Evolutionary conservation across 2,797 vertebrate species (phyloP).

Genomic region (Fistularia commersonii): DNA sequence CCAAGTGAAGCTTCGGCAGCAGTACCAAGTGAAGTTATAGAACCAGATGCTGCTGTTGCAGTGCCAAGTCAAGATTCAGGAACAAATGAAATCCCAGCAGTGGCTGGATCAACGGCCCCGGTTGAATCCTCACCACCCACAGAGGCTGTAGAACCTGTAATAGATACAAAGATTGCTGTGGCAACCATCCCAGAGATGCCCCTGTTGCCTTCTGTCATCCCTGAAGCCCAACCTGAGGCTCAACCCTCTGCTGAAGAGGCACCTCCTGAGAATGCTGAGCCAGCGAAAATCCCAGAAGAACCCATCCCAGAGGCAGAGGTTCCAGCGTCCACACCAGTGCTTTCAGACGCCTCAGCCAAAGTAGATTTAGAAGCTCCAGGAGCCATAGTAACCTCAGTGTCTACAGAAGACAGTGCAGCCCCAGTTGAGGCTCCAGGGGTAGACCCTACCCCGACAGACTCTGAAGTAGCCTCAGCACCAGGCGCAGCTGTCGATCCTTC

Average conservation of each 20-base stretch:
- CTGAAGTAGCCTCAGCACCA: slow-evolving; percentile 18
- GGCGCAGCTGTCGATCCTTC: slow-evolving; percentile 13
- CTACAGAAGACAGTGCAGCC: slow-evolving; percentile 3
- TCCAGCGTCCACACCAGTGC: slow-evolving; percentile 6
- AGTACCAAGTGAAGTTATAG: slow-evolving; percentile 3
- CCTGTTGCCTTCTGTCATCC: slow-evolving; percentile 11
- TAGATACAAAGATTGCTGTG: slow-evolving; percentile 49
- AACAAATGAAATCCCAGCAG: slow-evolving; percentile 2
- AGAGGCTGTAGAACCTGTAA: slow-evolving; percentile 17
- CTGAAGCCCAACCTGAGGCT: slow-evolving; percentile 10
- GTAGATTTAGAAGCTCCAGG: slow-evolving; percentile 12
- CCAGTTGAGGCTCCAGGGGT: slow-evolving; percentile 14
- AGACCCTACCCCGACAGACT: slow-evolving; percentile 9
- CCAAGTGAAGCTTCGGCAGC: neutral
- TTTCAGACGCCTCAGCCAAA: slow-evolving; percentile 14
- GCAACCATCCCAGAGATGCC: slow-evolving; percentile 59
- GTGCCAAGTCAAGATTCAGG: neutral
- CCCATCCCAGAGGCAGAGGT: neutral
- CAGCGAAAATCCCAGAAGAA: too few relatives aligned
- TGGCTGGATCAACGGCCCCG: neutral
- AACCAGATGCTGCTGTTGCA: neutral
- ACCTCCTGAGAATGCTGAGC: too few relatives aligned
- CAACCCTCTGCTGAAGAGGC: slow-evolving; percentile 17
- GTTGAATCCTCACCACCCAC: slow-evolving; percentile 3
- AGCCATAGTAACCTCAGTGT: slow-evolving; percentile 8